Base-by-base conservation (phyloP, 2,797 vertebrate species). In the Coracias cyanogaster region DNA sequence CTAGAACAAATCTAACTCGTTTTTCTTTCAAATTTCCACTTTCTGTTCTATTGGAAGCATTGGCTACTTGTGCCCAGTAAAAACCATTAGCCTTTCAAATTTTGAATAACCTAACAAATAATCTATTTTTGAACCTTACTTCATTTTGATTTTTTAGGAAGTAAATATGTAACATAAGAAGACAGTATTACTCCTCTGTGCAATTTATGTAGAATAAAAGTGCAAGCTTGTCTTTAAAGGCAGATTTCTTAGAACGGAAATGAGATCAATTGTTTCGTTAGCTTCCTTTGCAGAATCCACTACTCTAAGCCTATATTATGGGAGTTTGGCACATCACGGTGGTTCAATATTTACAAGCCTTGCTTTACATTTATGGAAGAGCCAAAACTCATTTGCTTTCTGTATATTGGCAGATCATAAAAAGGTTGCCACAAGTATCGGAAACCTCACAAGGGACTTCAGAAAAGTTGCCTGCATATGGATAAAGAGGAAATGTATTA, bases 241-340 rank as follows among this genome's bases (percentile, higher is more conserved):
- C 83, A 85, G 57, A 80, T 61, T 93, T 65, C 64, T 86, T 79
- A 28, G 25, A 86, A 76, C 78, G 57, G 66, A 95, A 90, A 96
- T 4, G 5, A 93, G 89, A 91, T 78, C 85, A 96, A 95, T 94
- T 95, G 91, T 90, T 96, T 96, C 76, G 94, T 95, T 93, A 92
- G 80, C 93, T 91, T 96, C 88, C 86, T 92, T 89, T 89, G 55
- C 82, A 96, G 79, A 93, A 91, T 60, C 74, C 87, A 31, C 58
- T 79, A 12, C 61, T 86, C 87, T 67, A 67, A 90, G 88, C 61
- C 65, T 72, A 17, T 87, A 89, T 93, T 87, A 67, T 52, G 58
- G 45, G 80, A 95, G 46, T 82, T 26, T 87, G 89, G 88, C 88
- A 74, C 24, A 48, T 73, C 62, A 80, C 48, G 82, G 72, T 69